A percentile compares a stretch with the other conserved stretches of the same genome.
Conservation (phyloP, 2,888 invertebrate species). For the Anarsia innoxiella region DNA sequence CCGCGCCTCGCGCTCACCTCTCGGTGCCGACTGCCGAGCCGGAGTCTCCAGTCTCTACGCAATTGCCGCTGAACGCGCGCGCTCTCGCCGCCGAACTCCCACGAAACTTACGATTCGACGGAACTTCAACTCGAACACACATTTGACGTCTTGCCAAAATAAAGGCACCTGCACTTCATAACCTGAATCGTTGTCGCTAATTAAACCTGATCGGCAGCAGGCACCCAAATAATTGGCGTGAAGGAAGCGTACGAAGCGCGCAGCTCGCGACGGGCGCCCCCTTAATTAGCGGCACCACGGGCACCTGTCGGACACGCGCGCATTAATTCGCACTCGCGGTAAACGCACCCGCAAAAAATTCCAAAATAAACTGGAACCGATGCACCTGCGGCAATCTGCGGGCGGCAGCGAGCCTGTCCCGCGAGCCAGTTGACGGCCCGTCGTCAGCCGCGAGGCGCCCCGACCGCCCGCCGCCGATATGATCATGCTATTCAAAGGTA, state of each 20-base stretch:
- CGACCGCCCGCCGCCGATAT: slow-evolving; percentile 32
- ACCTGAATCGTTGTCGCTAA: slow-evolving; percentile 39
- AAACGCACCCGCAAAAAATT: slow-evolving; percentile 58
- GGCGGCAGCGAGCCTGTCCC: slow-evolving; percentile 22
- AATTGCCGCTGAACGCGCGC: slow-evolving; percentile 24
- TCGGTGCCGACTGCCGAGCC: slow-evolving; percentile 54
- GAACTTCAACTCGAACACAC: neutral
- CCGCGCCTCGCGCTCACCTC: slow-evolving; percentile 39
- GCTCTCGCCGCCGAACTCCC: slow-evolving; percentile 14
- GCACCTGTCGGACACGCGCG: slow-evolving; percentile 65
- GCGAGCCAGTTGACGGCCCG: slow-evolving; percentile 22
- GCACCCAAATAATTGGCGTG: slow-evolving; percentile 69
- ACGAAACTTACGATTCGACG: neutral
- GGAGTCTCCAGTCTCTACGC: slow-evolving; percentile 46
- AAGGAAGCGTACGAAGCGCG: slow-evolving; percentile 53
- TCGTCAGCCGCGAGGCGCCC: too few species aligned
- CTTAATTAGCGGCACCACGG: slow-evolving; percentile 64
- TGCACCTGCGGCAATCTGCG: slow-evolving; percentile 63
- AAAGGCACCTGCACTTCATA: slow-evolving; percentile 38
- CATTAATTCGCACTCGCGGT: slow-evolving; percentile 66
- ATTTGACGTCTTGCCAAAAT: neutral
- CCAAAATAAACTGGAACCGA: slow-evolving; percentile 65
- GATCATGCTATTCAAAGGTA: slow-evolving; percentile 90
- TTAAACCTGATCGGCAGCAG: slow-evolving; percentile 46
- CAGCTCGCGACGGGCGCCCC: slow-evolving; percentile 51